Evolutionary conservation across 2,113 vertebrate species (phyloP).

Genomic region (Nesogale talazaci): DNA sequence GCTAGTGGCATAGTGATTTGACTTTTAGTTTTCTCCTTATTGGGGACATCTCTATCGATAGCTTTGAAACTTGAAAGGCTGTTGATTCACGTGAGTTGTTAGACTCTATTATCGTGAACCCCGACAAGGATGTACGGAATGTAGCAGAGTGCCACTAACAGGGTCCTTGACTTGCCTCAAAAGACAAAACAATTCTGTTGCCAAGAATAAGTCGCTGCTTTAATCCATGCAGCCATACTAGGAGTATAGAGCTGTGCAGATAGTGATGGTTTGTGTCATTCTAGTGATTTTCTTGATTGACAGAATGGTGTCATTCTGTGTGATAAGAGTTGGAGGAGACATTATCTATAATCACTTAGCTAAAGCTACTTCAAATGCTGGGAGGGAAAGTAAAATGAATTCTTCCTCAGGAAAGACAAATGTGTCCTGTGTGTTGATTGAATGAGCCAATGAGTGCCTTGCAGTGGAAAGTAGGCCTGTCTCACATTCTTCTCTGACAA

Average conservation of each 20-base stretch:
- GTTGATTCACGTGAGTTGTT: neutral
- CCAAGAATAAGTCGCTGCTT: neutral
- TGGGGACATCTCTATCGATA: neutral
- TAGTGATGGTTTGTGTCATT: neutral
- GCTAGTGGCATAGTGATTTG: slow-evolving; percentile 11
- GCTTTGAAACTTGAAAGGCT: neutral
- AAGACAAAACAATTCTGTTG: neutral
- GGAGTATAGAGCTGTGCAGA: neutral
- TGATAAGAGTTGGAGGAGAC: neutral
- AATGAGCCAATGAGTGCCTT: neutral
- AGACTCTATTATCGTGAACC: neutral
- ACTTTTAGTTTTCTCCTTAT: slow-evolving; percentile 53
- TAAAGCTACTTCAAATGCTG: neutral
- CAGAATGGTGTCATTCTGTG: neutral
- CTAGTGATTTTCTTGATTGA: neutral
- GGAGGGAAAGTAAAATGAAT: neutral
- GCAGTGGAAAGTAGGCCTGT: neutral
- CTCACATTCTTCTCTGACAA: neutral
- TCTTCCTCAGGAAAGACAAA: neutral
- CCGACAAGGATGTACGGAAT: neutral
- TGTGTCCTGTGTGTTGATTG: neutral
- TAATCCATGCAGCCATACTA: neutral
- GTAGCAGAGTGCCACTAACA: no score
- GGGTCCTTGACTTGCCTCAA: neutral
- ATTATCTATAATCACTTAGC: neutral